These are phyloP conservation scores for Lonchura striata DNA, from an alignment of 2,113 vertebrate species.

Conservation along the genomic window DNA sequence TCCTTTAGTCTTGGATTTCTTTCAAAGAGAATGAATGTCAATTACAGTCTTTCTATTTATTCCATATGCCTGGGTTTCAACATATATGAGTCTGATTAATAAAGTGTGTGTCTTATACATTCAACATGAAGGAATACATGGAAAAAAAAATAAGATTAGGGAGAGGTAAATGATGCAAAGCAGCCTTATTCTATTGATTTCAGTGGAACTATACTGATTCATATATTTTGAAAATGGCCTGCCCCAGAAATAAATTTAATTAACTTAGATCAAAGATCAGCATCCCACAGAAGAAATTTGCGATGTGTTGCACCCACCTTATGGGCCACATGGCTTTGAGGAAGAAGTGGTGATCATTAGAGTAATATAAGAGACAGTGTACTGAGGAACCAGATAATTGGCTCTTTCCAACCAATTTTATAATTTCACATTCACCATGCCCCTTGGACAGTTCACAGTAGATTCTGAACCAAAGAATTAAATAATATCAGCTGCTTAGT, in stretches of 20 bases:
- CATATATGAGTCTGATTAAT: background rate
- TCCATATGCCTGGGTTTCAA: background rate
- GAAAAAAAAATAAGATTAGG: background rate
- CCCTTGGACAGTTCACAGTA: background rate
- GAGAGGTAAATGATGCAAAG: background rate
- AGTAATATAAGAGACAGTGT: background rate
- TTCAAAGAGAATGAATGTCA: background rate
- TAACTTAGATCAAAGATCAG: background rate
- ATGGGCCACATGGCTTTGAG: background rate
- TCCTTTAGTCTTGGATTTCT: background rate
- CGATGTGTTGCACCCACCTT: background rate
- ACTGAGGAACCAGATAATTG: background rate
- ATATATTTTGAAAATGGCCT: background rate
- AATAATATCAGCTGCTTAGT: background rate
- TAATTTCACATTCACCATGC: background rate
- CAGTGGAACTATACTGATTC: background rate
- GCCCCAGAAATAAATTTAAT: background rate
- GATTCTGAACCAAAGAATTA: background rate
- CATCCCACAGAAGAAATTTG: background rate
- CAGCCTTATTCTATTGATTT: background rate
- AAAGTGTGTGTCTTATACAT: background rate
- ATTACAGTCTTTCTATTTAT: background rate
- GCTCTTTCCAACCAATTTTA: background rate
- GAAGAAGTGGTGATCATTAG: background rate
- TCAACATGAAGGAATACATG: background rate